These are phyloP conservation scores for Anarhynchus alexandrinus DNA, from an alignment of 2,113 vertebrate genomes.

Conservation along the genomic window DNA sequence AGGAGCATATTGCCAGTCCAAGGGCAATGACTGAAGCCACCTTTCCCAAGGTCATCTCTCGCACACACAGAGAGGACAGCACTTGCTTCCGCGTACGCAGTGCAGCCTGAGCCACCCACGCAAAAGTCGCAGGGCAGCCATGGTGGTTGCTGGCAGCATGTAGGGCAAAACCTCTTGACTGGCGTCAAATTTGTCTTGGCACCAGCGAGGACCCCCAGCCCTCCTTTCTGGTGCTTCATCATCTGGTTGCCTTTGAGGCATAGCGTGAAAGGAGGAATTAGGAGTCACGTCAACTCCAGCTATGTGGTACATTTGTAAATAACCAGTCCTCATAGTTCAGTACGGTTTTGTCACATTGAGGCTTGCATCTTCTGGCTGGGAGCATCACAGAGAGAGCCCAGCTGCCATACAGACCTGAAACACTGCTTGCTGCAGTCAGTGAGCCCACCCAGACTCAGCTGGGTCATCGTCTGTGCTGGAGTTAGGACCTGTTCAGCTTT, in stretches of 20 bases:
- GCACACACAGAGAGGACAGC: not conserved
- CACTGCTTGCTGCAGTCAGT: not conserved
- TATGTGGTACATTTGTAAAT: not conserved
- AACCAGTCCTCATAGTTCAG: not conserved
- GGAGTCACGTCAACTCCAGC: not conserved
- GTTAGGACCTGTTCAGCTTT: not conserved
- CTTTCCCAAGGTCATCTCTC: conserved; percentile 50
- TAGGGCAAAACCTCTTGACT: not conserved
- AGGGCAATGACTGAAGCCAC: conserved; percentile 29
- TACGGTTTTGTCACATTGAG: not conserved
- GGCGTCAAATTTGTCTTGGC: not conserved
- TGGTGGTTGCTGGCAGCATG: not conserved
- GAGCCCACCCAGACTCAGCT: not conserved
- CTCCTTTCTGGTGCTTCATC: not conserved
- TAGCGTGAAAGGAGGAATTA: not conserved
- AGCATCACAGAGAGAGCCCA: rapidly evolving
- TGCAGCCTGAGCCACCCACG: not conserved
- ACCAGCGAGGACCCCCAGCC: not conserved
- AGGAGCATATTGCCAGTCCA: conserved; percentile 24
- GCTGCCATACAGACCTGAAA: not conserved
- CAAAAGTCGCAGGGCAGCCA: not conserved
- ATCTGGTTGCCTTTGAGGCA: not conserved
- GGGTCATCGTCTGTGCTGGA: not conserved
- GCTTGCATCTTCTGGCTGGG: not conserved
- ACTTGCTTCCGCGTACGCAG: not conserved